phyloP scores from a whole-genome alignment of 2,888 invertebrate species.

The Clusia tigrina region DNA sequence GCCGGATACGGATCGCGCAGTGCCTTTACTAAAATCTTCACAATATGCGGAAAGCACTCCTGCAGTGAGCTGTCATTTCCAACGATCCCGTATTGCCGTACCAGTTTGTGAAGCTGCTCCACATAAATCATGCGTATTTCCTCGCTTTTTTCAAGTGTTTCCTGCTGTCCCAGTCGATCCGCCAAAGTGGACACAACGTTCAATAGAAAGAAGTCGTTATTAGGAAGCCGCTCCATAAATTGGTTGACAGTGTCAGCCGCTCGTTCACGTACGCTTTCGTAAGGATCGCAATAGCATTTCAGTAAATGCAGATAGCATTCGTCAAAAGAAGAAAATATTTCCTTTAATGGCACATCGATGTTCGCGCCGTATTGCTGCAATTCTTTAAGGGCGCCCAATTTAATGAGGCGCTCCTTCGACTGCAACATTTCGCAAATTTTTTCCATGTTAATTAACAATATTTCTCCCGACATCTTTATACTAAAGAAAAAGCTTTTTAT shows the following conservation, averaged over 20 bases:
- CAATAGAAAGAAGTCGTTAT: slow-evolving; percentile 77
- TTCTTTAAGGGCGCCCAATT: slow-evolving; percentile 36
- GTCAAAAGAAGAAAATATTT: slow-evolving; percentile 49
- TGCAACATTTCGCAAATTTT: slow-evolving; percentile 45
- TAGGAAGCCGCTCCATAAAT: slow-evolving; percentile 66
- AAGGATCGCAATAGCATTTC: slow-evolving; percentile 61
- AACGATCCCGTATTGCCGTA: slow-evolving; percentile 71
- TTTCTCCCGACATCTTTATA: no score
- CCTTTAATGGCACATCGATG: no score
- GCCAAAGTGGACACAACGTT: slow-evolving; percentile 79
- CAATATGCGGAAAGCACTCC: slow-evolving; percentile 68
- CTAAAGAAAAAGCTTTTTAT: no score
- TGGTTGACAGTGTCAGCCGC: slow-evolving; percentile 49
- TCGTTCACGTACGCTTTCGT: slow-evolving; percentile 57
- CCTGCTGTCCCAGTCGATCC: slow-evolving; percentile 79
- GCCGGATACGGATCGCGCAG: slow-evolving; percentile 81
- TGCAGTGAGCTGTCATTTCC: slow-evolving; percentile 61
- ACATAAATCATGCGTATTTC: slow-evolving; percentile 81
- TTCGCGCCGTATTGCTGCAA: slow-evolving; percentile 37
- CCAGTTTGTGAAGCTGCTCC: slow-evolving; percentile 71
- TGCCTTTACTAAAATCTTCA: slow-evolving; percentile 76
- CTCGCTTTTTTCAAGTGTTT: slow-evolving; percentile 76
- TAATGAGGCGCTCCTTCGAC: slow-evolving; percentile 41
- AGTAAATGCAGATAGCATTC: slow-evolving; percentile 58
- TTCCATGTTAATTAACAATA: slow-evolving; percentile 3